These are phyloP conservation scores for Orchesella cincta DNA, from an alignment of 1,140 invertebrate species.

Conservation along the genomic window DNA sequence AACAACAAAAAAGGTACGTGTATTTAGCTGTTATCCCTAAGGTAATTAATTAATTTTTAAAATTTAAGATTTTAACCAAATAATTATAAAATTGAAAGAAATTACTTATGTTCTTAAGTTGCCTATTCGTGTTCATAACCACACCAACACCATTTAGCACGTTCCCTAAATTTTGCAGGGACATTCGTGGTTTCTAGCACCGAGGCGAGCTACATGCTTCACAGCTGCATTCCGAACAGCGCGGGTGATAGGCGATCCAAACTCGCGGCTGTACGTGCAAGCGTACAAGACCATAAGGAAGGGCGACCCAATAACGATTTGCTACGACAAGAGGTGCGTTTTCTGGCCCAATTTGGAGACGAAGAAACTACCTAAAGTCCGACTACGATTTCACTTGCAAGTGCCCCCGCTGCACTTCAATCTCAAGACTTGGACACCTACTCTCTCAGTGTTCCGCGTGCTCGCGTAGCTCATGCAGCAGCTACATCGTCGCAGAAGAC, in stretches of 20 bases:
- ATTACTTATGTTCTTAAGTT: no score
- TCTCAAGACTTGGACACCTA: background rate
- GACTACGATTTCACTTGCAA: background rate
- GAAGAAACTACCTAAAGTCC: no score
- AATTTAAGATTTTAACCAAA: no score
- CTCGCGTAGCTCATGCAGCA: background rate
- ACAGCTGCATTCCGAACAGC: background rate
- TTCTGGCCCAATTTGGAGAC: background rate
- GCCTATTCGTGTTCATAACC: no score
- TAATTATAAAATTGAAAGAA: no score
- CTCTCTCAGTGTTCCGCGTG: background rate
- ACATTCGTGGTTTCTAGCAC: background rate
- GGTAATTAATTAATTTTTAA: no score
- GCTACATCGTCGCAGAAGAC: background rate
- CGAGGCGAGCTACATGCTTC: background rate
- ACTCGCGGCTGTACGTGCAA: background rate
- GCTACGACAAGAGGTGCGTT: background rate
- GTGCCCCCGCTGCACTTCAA: background rate
- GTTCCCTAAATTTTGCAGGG: no score
- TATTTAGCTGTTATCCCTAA: no score
- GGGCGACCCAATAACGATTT: background rate
- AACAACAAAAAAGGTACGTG: no score
- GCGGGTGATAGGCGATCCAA: background rate
- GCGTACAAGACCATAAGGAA: background rate
- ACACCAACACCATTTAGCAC: no score